phyloP scores from a whole-genome alignment of 1,140 invertebrate genomes.

The Stratiolaelaps scimitus region DNA sequence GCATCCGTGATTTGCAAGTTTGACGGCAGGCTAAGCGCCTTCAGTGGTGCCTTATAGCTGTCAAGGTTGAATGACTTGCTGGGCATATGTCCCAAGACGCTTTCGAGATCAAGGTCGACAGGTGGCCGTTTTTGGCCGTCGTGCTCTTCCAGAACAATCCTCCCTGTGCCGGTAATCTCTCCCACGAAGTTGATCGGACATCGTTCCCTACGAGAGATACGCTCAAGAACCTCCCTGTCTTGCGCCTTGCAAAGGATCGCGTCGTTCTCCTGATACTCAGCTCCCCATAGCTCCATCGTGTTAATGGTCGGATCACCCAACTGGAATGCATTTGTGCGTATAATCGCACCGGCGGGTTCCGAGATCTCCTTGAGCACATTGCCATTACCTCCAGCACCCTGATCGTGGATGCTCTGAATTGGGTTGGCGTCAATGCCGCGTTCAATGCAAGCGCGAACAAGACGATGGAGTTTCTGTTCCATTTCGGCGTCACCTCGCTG shows the following conservation, averaged over 20 bases:
- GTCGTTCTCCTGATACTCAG: constrained; percentile 95
- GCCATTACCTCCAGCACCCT: constrained; percentile 94
- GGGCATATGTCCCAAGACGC: constrained; percentile 76
- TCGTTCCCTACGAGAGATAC: constrained; percentile 68
- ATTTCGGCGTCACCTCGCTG: constrained; percentile 96
- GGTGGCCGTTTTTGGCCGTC: constrained; percentile 45
- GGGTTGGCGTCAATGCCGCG: constrained; percentile 60
- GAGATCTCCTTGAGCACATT: constrained; percentile 94
- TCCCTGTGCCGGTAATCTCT: constrained; percentile 70
- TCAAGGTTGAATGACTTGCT: constrained; percentile 49
- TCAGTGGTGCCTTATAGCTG: constrained; percentile 28
- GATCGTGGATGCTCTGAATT: constrained; percentile 84
- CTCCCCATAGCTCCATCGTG: constrained; percentile 87
- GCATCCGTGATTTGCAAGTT: constrained; percentile 51
- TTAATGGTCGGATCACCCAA: constrained; percentile 87
- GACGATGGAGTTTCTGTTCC: constrained; percentile 90
- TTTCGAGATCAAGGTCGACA: constrained; percentile 73
- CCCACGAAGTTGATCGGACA: constrained; percentile 89
- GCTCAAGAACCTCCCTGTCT: constrained; percentile 52
- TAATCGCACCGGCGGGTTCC: constrained; percentile 79
- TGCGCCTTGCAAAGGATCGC: constrained; percentile 61
- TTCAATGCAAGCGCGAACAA: constrained; percentile 82
- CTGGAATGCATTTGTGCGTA: constrained; percentile 72
- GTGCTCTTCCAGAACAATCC: constrained; percentile 44
- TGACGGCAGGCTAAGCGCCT: constrained; percentile 43